Evolutionary conservation across 2,888 invertebrate species (phyloP).

Genomic region (Parthenolecanium corni): DNA sequence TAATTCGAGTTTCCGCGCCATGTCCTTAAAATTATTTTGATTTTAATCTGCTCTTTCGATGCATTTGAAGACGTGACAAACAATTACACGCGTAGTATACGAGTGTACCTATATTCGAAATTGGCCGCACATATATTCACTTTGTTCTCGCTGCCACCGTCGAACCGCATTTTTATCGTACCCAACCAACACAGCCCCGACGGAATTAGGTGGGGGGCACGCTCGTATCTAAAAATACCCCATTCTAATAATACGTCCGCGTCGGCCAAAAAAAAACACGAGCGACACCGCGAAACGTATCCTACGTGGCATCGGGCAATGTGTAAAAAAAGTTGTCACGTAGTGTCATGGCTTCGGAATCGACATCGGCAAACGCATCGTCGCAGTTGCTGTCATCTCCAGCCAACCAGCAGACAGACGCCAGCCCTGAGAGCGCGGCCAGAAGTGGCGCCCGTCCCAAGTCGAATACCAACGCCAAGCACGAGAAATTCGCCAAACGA

Average conservation of each 20-base stretch:
- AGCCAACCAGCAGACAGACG: too few relatives aligned
- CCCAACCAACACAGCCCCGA: too few relatives aligned
- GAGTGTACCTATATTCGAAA: too few relatives aligned
- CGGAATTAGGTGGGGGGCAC: neutral
- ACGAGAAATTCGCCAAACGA: neutral
- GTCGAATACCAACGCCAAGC: neutral
- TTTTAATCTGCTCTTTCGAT: too few relatives aligned
- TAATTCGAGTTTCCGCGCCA: too few relatives aligned
- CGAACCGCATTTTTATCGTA: too few relatives aligned
- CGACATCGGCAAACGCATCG: neutral
- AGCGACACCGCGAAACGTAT: neutral
- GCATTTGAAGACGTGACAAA: too few relatives aligned
- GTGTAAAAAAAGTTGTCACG: neutral
- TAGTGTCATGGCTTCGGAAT: slow-evolving; percentile 9
- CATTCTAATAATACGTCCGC: slow-evolving; percentile 18
- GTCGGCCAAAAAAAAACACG: neutral
- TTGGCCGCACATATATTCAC: too few relatives aligned
- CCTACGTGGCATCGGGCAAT: neutral
- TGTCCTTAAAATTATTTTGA: too few relatives aligned
- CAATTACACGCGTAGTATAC: too few relatives aligned
- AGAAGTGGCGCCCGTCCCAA: neutral
- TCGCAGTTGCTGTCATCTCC: neutral
- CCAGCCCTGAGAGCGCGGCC: too few relatives aligned
- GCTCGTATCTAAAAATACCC: slow-evolving; percentile 17
- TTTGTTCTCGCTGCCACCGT: too few relatives aligned